phyloP scores from a whole-genome alignment of 2,888 invertebrate genomes.

The Tipula lateralis region DNA sequence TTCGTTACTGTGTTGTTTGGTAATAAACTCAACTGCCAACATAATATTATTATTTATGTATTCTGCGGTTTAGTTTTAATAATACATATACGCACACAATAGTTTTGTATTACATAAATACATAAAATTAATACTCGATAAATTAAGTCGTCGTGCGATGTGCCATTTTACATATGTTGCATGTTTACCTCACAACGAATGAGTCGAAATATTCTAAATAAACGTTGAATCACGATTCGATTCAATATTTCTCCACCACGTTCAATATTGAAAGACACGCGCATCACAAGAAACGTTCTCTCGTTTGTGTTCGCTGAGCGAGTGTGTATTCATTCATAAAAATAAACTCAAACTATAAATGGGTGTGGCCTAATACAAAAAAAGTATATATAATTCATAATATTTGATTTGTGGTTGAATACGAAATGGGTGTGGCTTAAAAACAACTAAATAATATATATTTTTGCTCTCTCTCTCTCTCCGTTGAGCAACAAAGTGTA shows the following conservation, averaged over 20 bases:
- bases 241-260: neutral
- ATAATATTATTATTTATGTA: no score
- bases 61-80: conserved; percentile 13
- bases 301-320: neutral
- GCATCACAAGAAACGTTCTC: neutral
- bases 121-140: neutral
- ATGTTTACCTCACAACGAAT: neutral
- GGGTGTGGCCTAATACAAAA: neutral
- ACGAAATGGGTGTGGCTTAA: neutral
- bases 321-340: neutral
- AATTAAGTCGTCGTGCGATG: conserved; percentile 1
- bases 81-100: neutral
- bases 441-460: no score
- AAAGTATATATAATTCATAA: neutral
- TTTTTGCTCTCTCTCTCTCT: no score
- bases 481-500: neutral
- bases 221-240: no score
- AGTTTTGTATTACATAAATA: neutral
- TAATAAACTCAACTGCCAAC: neutral
- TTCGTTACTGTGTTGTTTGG: neutral
- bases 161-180: neutral
- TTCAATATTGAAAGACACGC: conserved; percentile 13
- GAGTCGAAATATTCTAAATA: neutral
- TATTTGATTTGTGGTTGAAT: conserved; percentile 16
- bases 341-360: neutral